Evolutionary conservation across 1,140 invertebrate genomes (phyloP), one percentile per base, ranked within the genome.

Genomic region (Drosophila subpulchrella): DNA sequence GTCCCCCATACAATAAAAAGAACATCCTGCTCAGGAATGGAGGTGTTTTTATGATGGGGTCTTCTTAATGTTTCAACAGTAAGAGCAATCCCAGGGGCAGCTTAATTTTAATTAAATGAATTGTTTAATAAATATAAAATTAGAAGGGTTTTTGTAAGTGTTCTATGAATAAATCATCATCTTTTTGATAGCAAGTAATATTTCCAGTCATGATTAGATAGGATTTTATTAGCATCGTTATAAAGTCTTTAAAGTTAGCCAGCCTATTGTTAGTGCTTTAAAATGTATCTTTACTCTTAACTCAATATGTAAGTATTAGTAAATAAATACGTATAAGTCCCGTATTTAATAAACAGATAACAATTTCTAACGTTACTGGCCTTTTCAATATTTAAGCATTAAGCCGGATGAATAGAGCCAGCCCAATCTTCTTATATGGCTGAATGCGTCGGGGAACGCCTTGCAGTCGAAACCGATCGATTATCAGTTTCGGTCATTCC

Each of bases 1-100:
- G 27, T 10, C 32, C 38, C 39, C 58, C 58, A 60, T 44, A 74
- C 48, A 74, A 72, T 59, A 47, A 63, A 68, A 38, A 13, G 67
- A 36, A 17, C 61, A 44, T 39, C 46, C 12, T 48, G 34, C 34
- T 34, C 67, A 71, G 42, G 66, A 41, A 53, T 41, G 61, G 61
- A 20, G 34, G 15, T 54, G 12, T 48, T 24, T 53, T 53, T 61
- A 65, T 51, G 20, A 11, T 12, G n/a, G 17, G 54, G 1, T 13
- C 36, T 41, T 30, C 55, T 42, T 20, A 24, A 42, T 34, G 11
- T 34, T 20, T 34, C 32, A 10, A 38, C 13, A 5, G 1, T 3
- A 7, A n/a, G 11, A 38, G 67, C 47, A 20, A 10, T 39, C 55
- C 60, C 39, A 27, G 50, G 32, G 44, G 48, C 11, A 10, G 11